These are phyloP conservation scores for Bucorvus abyssinicus DNA, from an alignment of 2,797 vertebrate species.

Conservation along the genomic window DNA sequence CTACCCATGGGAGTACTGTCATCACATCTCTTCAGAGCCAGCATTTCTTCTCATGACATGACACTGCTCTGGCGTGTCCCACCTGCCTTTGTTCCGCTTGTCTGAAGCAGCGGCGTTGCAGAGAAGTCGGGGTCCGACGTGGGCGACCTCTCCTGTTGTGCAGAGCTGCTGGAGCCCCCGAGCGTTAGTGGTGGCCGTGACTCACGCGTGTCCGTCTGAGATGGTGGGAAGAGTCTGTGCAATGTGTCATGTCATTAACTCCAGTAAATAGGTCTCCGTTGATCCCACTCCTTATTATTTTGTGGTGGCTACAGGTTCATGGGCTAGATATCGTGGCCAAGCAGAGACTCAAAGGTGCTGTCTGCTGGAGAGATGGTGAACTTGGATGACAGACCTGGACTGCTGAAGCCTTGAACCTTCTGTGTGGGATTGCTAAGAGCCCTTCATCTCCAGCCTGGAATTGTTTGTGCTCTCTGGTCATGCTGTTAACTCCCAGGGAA, in stretches of 20 bases:
- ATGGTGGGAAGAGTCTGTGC: not conserved
- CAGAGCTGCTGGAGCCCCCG: not conserved
- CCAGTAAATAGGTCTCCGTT: not conserved
- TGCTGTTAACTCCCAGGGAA: too few relatives aligned
- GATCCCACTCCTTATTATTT: not conserved
- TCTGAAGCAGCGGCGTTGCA: not conserved
- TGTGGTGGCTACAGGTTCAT: not conserved
- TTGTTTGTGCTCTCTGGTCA: not conserved
- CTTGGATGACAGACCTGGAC: fast-evolving
- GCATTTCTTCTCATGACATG: not conserved
- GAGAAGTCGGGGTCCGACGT: fast-evolving
- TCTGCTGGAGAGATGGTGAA: not conserved
- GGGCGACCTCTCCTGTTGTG: fast-evolving
- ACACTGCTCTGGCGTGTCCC: not conserved
- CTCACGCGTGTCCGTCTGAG: not conserved
- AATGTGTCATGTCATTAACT: not conserved
- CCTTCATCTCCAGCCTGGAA: not conserved
- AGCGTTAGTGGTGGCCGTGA: not conserved
- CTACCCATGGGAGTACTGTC: constrained; percentile 17
- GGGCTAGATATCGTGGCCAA: not conserved
- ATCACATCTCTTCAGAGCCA: not conserved
- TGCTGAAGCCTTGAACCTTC: not conserved
- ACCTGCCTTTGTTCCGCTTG: not conserved
- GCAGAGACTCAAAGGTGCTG: not conserved
- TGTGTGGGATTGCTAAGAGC: fast-evolving